phyloP scores from a whole-genome alignment of 2,113 vertebrate species.

The Psilopogon haemacephalus region DNA sequence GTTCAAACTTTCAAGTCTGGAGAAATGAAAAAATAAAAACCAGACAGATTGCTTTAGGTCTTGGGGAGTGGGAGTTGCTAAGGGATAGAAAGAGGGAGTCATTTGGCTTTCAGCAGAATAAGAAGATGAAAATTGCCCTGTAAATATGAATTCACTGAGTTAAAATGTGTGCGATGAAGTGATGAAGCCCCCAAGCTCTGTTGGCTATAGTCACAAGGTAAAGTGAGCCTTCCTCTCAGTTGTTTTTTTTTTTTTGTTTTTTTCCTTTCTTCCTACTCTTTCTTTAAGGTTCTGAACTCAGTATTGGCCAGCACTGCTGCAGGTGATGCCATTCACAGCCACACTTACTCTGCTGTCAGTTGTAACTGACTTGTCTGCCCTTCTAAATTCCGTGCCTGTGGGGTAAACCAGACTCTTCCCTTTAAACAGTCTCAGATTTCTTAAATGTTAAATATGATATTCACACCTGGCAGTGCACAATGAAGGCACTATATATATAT shows the following conservation, averaged over 20 bases:
- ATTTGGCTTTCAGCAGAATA: not conserved
- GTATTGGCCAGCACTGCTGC: not conserved
- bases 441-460: not conserved
- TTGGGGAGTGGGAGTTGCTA: slow-evolving; percentile 13
- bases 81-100: not conserved
- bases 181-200: not conserved
- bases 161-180: not conserved
- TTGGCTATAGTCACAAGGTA: slow-evolving; percentile 5
- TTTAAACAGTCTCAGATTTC: not conserved
- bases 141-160: not conserved
- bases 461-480: not conserved
- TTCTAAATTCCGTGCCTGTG: not conserved
- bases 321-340: not conserved
- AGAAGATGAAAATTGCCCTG: not conserved
- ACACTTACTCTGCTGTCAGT: not conserved
- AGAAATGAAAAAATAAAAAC: not conserved
- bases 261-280: not conserved
- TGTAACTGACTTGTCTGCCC: not conserved
- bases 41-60: not conserved
- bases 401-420: not conserved
- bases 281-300: not conserved
- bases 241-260: not conserved
- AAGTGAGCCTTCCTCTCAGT: not conserved
- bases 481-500: not conserved
- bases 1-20: not conserved